Conservation (phyloP, 2,113 vertebrate genomes). For the Candoia aspera region DNA sequence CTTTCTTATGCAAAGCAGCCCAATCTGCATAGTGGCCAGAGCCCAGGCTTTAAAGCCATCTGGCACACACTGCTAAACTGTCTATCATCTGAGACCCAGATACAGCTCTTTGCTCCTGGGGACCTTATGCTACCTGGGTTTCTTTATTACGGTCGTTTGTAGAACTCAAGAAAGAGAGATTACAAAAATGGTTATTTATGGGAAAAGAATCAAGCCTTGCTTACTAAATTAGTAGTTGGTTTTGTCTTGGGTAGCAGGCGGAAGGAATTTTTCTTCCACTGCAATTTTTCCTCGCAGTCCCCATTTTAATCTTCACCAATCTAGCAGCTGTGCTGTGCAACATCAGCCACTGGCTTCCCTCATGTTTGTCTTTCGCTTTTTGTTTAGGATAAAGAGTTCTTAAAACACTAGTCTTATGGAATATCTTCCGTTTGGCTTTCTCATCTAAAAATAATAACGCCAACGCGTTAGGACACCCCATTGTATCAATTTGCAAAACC, state of each 20-base stretch:
- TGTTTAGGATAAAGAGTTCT: neutral
- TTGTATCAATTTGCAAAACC: neutral
- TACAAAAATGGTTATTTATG: conserved; percentile 38
- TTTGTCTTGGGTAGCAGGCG: conserved; percentile 16
- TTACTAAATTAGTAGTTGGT: conserved; percentile 29
- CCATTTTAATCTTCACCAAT: conserved; percentile 13
- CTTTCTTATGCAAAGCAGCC: neutral
- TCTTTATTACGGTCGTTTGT: conserved; percentile 53
- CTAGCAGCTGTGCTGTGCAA: conserved; percentile 13
- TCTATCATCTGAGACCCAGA: conserved; percentile 32
- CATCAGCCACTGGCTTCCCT: neutral
- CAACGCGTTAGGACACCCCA: neutral
- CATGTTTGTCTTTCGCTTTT: neutral
- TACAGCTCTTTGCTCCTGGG: conserved; percentile 27
- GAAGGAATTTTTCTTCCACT: conserved; percentile 18
- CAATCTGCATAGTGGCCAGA: neutral
- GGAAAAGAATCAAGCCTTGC: conserved; percentile 38
- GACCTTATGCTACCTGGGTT: conserved; percentile 41
- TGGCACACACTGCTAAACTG: conserved; percentile 34
- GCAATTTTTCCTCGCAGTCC: neutral
- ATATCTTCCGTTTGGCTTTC: neutral
- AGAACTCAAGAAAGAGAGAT: conserved; percentile 50
- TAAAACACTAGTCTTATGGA: neutral
- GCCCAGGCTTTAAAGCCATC: conserved; percentile 46
- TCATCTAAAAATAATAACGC: neutral